Base-by-base conservation (phyloP, 2,888 invertebrate genomes). In the Electrophaes corylata region DNA sequence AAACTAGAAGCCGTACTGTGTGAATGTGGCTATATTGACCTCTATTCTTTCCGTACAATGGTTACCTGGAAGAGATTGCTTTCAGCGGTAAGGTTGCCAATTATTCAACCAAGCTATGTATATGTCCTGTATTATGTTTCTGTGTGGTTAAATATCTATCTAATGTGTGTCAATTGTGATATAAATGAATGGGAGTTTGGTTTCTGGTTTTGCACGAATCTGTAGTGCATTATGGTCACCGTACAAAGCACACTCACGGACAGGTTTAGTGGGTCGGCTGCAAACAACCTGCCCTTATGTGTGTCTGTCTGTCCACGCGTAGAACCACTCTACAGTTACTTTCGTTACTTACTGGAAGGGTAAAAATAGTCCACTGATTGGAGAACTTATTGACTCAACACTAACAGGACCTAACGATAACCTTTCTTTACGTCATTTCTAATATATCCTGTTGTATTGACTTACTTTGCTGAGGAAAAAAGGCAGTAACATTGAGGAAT, bases 211-310 rank as follows among this genome's bases (percentile, higher is more conserved):
- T n/a, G n/a, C n/a, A n/a, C n/a, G n/a, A n/a, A n/a, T n/a, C n/a
- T n/a, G n/a, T n/a, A n/a, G 14, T 20, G 39, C n/a, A 14, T 4
- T 56, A 64, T 76, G 63, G 84, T 75, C 73, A 73, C 81, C 73
- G 54, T 65, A 72, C 64, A 64, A 61, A 65, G 67, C 72, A 62
- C 62, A 72, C 68, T 76, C 73, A 67, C 52, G 66, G 77, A 82
- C 87, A 83, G 83, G 87, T 87, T 86, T 81, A 82, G 75, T 81
- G 70, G 81, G 84, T 79, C 81, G 75, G 62, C 41, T 61, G 65
- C 64, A 71, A 72, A 66, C 64, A 72, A 72, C 76, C 75, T 79
- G 83, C 79, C 81, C 83, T 82, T 82, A 82, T 76, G 79, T 76
- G 77, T 60, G 37, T 37, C 37, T 37, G 16, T 37, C 52, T 63